Base-by-base conservation (phyloP, 1,140 invertebrate genomes). In the Calliopsis andreniformis region DNA sequence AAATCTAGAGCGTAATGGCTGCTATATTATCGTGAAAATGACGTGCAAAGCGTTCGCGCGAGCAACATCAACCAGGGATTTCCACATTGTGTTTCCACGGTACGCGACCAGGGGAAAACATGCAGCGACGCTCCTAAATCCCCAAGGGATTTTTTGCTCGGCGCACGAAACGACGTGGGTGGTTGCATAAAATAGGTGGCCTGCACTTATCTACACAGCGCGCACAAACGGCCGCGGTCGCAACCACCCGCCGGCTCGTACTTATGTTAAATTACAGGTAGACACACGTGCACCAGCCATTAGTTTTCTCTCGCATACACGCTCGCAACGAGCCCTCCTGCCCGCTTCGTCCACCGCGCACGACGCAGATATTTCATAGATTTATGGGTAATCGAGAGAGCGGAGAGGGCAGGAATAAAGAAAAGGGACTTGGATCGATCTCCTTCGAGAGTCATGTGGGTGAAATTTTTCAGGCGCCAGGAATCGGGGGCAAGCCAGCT, bases 201-300 rank as follows among this genome's bases (percentile, higher is more conserved):
- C 61, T 56, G 47, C 62, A 71, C 79, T 82, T 82, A 81, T 82
- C 73, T 63, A 35, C 43, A 51, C 39, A 59, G 28, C 53, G 67
- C 62, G 71, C 51, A 23, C 71, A 23, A 66, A 47, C 51, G 42
- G 25, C 20, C n/a, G 59, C 35, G 32, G 39, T 56, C 20, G 62
- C 64, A 51, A 72, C 69, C 30, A 63, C 35, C 51, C 39, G 42
- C 25, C 43, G 45, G 59, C 67, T 68, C 63, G 73, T 81, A 81
- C 47, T 82, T 81, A 67, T n/a, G 80, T 81, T 82, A 82, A 82
- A 82, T 82, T 82, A 82, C 73, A 69, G 80, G 72, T 71, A 69
- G 80, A 53, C 79, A 81, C 79, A 76, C 73, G 79, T 75, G 61
- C 67, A 42, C 51, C 53, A 35, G 55, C 35, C 73, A 77, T 82